A percentile compares a stretch with the other conserved stretches of the same genome.
Conservation (phyloP, 1,140 invertebrate genomes). For the Micrasema minimum region DNA sequence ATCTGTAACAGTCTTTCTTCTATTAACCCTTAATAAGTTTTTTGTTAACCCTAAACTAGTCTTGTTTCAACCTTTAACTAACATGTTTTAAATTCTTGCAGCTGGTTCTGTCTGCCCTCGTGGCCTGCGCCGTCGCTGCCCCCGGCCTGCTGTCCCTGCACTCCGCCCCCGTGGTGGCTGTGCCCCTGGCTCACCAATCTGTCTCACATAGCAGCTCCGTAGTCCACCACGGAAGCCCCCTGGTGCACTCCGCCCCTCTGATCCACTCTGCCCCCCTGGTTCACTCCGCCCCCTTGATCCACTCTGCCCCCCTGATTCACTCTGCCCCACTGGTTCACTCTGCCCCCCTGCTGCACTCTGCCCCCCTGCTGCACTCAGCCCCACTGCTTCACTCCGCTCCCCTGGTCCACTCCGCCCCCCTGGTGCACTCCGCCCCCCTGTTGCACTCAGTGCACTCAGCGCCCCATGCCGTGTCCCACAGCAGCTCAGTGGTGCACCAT, state of each 20-base stretch:
- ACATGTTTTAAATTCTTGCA: constrained; percentile 3
- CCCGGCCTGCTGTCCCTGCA: constrained; percentile 54
- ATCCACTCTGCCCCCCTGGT: constrained; percentile 53
- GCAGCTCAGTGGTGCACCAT: constrained; percentile 61
- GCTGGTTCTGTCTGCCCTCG: constrained; percentile 53
- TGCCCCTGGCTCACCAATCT: constrained; percentile 52
- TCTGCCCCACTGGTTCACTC: constrained; percentile 51
- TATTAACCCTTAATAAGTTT: too few relatives aligned
- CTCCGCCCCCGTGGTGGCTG: constrained; percentile 55
- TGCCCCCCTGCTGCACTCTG: constrained; percentile 59
- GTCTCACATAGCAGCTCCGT: constrained; percentile 56
- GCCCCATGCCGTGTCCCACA: constrained; percentile 58
- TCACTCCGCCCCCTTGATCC: constrained; percentile 53
- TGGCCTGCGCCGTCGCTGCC: constrained; percentile 51
- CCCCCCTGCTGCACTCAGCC: constrained; percentile 57
- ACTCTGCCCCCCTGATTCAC: constrained; percentile 56
- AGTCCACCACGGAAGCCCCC: constrained; percentile 56
- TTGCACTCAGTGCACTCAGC: constrained; percentile 60
- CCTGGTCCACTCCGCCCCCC: constrained; percentile 45
- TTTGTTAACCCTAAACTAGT: too few relatives aligned
- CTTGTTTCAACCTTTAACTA: too few relatives aligned
- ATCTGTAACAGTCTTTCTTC: too few relatives aligned
- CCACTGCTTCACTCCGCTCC: constrained; percentile 58
- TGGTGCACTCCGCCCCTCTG: constrained; percentile 22
- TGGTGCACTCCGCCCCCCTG: constrained; percentile 42